Percentiles rank a stretch among this genome's conserved stretches.
Evolutionary conservation across 2,888 invertebrate species (phyloP).

Genomic region (Portevinia maculata): DNA sequence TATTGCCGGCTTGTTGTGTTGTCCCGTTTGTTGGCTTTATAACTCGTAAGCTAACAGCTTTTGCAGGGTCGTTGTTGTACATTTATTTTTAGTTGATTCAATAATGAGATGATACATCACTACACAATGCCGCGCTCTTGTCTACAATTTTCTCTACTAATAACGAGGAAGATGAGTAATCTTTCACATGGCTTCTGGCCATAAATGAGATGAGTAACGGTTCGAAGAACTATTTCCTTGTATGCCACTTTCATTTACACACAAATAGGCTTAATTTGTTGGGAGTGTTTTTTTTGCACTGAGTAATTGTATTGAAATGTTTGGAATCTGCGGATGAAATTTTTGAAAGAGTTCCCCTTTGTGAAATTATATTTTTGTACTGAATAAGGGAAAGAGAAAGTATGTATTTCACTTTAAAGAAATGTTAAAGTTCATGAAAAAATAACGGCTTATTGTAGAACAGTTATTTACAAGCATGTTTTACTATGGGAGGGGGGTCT

Average conservation of each 20-base stretch:
- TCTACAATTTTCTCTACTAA: slow-evolving; percentile 18
- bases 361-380: no score
- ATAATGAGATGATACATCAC: slow-evolving; percentile 29
- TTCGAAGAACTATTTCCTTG: slow-evolving; percentile 6
- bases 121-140: slow-evolving; percentile 11
- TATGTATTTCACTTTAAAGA: no score
- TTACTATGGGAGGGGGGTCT: no score
- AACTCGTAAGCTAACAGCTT: neutral
- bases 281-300: neutral
- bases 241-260: slow-evolving; percentile 48
- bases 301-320: slow-evolving; percentile 3
- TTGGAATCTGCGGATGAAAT: slow-evolving; percentile 23
- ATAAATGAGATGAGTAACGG: slow-evolving; percentile 44
- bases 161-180: slow-evolving; percentile 47
- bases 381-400: slow-evolving; percentile 20
- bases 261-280: slow-evolving; percentile 22
- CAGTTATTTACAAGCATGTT: no score
- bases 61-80: slow-evolving; percentile 20
- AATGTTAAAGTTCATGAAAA: no score
- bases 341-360: neutral
- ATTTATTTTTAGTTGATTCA: slow-evolving; percentile 17
- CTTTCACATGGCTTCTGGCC: slow-evolving; percentile 6
- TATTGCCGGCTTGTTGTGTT: slow-evolving; percentile 40
- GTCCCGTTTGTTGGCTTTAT: neutral
- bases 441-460: no score